Conservation (phyloP, 1,140 invertebrate genomes). For the Drosophila lacertosa region DNA sequence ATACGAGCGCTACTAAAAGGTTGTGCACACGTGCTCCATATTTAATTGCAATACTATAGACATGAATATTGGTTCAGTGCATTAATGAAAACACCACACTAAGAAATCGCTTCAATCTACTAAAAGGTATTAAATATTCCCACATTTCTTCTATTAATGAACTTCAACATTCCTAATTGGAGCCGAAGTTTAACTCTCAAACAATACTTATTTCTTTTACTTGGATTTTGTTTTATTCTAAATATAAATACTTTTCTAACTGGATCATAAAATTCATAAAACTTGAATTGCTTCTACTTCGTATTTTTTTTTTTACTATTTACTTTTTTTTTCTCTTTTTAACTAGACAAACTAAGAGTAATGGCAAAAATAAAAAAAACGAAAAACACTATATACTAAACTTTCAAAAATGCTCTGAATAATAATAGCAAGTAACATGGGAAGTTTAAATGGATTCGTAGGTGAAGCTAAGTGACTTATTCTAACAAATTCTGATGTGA, state of each 20-base stretch:
- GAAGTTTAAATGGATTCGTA: too few relatives aligned
- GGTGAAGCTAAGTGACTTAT: too few relatives aligned
- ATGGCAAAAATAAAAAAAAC: not conserved
- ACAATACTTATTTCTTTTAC: not conserved
- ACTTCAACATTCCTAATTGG: not conserved
- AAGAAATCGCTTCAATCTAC: too few relatives aligned
- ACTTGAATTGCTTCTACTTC: not conserved
- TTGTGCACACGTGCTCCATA: not conserved
- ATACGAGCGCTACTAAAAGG: constrained; percentile 2
- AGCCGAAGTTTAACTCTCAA: not conserved
- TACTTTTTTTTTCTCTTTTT: not conserved
- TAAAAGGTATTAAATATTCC: too few relatives aligned
- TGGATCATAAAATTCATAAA: not conserved
- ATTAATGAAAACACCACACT: not conserved
- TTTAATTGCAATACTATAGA: constrained; percentile 4
- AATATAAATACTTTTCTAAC: not conserved
- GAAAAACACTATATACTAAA: too few relatives aligned
- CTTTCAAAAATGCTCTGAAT: too few relatives aligned
- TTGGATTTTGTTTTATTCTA: not conserved
- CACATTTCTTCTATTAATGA: too few relatives aligned
- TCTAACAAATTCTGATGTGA: too few relatives aligned
- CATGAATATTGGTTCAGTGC: not conserved
- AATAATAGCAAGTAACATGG: too few relatives aligned
- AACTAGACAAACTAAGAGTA: too few relatives aligned
- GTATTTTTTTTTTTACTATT: not conserved